Base-by-base conservation (phyloP, 1,140 invertebrate species). In the Glomeris maerens region DNA sequence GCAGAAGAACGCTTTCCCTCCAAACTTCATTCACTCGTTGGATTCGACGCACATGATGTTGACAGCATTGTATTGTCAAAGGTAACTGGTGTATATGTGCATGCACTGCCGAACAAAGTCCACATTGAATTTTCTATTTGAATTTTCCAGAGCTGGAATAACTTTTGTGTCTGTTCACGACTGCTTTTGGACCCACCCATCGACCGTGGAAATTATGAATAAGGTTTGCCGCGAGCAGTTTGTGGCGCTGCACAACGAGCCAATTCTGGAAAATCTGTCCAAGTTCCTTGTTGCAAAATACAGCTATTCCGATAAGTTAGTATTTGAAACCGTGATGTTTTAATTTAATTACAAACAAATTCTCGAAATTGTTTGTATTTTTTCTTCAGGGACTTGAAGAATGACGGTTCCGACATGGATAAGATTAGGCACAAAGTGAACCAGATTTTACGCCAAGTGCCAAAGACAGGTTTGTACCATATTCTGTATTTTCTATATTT, bases 21-120 rank as follows among this genome's bases (percentile, higher is more conserved):
- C 96, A 2, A 99, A 99, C 73, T 99, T 92, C 66, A 87, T 99
- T 60, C 96, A 99, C 69, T 98, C 94, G 10, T 72, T 99, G 63
- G 96, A 99, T 70, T 94, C 94, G 23, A 82, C 78, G 66, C 96
- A 99, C 66, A 98, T 99, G 95, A 98, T 98, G 93, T 72, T 99
- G 28, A 99, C 96, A 2, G 84, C 91, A 25, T 71, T 98, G 47
- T 70, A 83, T 66, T 91, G 85, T 62, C 80, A 87, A 64, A 70
- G 64, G 62, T 69, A 62, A 56, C 27, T 21, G n/a, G 27, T 13
- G 58, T 21, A 14, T 14, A n/a, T n/a, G n/a, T n/a, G n/a, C n/a
- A n/a, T 51, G 23, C 14, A 21, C 27, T 39, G 41, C 25, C 10
- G 41, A 42, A 10, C 22, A 10, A 49, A 49, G 26, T 50, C 20